Evolutionary conservation across 2,113 vertebrate genomes (phyloP).

Genomic region (Danio rerio): DNA sequence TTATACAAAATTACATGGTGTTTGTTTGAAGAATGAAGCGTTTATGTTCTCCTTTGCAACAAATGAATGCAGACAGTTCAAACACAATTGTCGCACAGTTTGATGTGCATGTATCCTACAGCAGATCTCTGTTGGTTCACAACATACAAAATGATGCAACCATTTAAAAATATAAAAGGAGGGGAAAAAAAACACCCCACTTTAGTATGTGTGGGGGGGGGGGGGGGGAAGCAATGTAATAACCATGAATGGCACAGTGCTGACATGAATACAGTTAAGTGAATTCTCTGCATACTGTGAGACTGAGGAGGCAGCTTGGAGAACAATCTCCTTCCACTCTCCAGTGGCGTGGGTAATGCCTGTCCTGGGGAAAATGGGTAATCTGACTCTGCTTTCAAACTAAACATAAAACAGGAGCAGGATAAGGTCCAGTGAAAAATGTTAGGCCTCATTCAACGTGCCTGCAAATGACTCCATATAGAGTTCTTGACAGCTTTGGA

Average conservation of each 20-base stretch:
- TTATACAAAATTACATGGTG: neutral
- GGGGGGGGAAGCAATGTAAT: neutral
- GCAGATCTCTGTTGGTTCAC: neutral
- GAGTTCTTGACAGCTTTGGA: conserved; percentile 51
- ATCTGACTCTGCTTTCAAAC: conserved; percentile 45
- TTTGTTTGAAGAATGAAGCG: neutral
- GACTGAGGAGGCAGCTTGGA: neutral
- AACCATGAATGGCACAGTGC: neutral
- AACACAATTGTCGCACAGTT: neutral
- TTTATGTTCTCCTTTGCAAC: too few species aligned
- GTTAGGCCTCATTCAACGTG: conserved; percentile 44
- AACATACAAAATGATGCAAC: neutral
- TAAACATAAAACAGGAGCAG: conserved; percentile 46
- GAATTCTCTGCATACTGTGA: conserved; percentile 6
- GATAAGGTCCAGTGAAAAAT: conserved; percentile 44
- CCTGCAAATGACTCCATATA: conserved; percentile 53
- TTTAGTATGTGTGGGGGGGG: neutral
- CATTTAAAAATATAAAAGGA: neutral
- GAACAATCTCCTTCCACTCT: neutral
- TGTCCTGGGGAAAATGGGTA: conserved; percentile 3
- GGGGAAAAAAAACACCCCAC: neutral
- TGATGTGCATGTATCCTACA: neutral
- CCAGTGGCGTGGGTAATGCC: conserved; percentile 27
- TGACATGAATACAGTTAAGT: conserved; percentile 16
- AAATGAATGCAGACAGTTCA: too few species aligned